Percentiles rank a stretch among this genome's conserved stretches.
Conservation (phyloP, 1,140 invertebrate genomes). For the Melitaea cinxia region DNA sequence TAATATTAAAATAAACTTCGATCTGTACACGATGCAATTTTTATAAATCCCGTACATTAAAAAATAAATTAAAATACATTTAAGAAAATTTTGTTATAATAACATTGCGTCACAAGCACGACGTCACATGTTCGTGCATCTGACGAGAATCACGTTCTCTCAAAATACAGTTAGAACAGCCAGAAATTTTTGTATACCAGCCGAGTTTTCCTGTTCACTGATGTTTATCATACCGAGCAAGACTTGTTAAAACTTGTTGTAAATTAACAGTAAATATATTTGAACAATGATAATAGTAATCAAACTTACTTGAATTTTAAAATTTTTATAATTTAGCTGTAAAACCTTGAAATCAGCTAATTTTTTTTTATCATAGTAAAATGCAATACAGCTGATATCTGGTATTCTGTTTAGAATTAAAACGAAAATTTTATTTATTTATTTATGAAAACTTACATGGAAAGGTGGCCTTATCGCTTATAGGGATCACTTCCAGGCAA, state of each 20-base stretch:
- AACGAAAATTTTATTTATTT: too few species aligned
- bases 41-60: not conserved
- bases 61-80: not conserved
- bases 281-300: too few species aligned
- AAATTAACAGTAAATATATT: not conserved
- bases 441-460: too few species aligned
- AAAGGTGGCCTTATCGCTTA: too few species aligned
- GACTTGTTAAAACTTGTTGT: not conserved
- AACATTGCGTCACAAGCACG: not conserved
- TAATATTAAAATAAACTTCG: too few species aligned
- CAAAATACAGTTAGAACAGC: conserved; percentile 1
- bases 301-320: too few species aligned
- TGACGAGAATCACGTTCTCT: not conserved
- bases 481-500: too few species aligned
- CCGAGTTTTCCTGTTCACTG: conserved; percentile 3
- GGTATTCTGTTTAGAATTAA: too few species aligned
- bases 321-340: too few species aligned
- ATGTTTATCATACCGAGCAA: not conserved
- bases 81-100: not conserved
- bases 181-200: not conserved
- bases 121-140: not conserved
- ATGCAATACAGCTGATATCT: too few species aligned
- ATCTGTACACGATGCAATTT: not conserved
- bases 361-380: too few species aligned
- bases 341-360: too few species aligned